Conservation (phyloP, 2,797 vertebrate genomes). For the Ataeniobius toweri region DNA sequence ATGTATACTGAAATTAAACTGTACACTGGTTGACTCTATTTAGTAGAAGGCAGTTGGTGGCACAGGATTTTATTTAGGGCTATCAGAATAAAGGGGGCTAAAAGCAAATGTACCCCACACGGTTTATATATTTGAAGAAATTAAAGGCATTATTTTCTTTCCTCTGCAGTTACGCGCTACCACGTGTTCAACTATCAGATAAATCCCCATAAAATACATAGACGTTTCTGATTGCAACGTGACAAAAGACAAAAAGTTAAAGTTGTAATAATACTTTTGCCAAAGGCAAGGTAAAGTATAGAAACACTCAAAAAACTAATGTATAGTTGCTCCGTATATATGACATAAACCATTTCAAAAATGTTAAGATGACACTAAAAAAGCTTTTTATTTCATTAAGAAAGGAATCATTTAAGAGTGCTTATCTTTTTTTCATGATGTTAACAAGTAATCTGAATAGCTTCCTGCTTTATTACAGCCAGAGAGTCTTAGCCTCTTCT, state of each 20-base stretch:
- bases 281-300: not conserved
- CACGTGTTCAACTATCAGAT: not conserved
- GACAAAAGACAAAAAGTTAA: not conserved
- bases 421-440: not conserved
- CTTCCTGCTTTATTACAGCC: constrained; percentile 35
- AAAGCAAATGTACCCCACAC: no score
- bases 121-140: no score
- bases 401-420: not conserved
- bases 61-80: not conserved
- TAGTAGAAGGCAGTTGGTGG: not conserved
- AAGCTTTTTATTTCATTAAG: not conserved
- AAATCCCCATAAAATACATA: not conserved
- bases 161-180: no score
- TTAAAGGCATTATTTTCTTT: no score
- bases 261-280: not conserved
- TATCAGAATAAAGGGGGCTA: not conserved
- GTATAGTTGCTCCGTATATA: no score
- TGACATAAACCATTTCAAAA: no score
- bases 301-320: not conserved
- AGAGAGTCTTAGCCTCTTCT: constrained; percentile 69
- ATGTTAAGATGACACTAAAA: not conserved
- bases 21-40: not conserved
- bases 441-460: not conserved
- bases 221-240: not conserved
- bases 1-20: not conserved